phyloP scores from a whole-genome alignment of 2,888 invertebrate genomes.

The Crocallis elinguaria region DNA sequence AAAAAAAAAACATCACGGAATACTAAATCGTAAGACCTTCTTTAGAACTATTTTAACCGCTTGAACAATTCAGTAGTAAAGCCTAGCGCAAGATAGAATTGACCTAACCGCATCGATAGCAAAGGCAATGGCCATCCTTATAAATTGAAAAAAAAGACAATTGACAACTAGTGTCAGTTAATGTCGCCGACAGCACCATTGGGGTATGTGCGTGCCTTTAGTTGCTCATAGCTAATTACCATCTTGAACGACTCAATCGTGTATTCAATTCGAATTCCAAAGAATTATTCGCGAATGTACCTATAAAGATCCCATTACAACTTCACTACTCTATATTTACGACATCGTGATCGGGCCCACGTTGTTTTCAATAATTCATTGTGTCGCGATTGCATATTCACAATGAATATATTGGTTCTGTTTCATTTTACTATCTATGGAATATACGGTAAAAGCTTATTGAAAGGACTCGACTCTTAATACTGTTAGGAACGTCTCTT shows the following conservation, averaged over 20 bases:
- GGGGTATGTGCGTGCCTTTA: too few relatives aligned
- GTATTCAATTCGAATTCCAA: conserved; percentile 9
- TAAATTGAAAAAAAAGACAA: too few relatives aligned
- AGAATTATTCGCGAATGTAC: conserved; percentile 6
- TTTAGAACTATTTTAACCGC: too few relatives aligned
- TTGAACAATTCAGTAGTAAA: too few relatives aligned
- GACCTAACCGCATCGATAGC: too few relatives aligned
- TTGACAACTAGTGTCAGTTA: too few relatives aligned
- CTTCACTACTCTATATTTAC: conserved; percentile 17
- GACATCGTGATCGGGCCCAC: conserved; percentile 31
- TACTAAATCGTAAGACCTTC: too few relatives aligned
- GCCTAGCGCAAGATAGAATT: too few relatives aligned
- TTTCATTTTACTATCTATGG: not conserved
- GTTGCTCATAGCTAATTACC: conserved; percentile 4
- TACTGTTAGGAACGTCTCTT: too few relatives aligned
- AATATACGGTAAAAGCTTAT: conserved; percentile 1
- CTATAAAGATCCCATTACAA: conserved; percentile 14
- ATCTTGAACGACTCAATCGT: conserved; percentile 14
- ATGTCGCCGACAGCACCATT: too few relatives aligned
- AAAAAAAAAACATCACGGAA: too few relatives aligned
- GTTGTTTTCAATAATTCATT: conserved; percentile 32
- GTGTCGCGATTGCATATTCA: conserved; percentile 24
- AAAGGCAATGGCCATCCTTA: too few relatives aligned
- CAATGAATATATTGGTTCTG: conserved; percentile 21
- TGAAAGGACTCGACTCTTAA: not conserved